phyloP scores from a whole-genome alignment of 2,888 invertebrate genomes.

The Rhagonycha lutea region DNA sequence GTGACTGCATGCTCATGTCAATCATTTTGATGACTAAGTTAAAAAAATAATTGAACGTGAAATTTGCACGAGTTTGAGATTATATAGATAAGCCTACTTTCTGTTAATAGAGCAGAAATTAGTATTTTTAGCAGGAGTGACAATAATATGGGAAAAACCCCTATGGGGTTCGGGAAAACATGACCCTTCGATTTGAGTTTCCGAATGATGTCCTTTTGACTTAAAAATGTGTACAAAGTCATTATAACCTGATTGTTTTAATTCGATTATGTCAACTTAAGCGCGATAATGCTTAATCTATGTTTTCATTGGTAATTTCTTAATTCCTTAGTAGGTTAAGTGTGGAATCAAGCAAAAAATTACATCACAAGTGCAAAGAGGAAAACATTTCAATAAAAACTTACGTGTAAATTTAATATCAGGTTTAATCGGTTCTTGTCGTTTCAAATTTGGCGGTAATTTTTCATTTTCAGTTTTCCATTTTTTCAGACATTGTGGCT shows the following conservation, averaged over 20 bases:
- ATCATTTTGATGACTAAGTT: neutral
- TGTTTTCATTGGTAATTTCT: neutral
- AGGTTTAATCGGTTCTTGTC: slow-evolving; percentile 63
- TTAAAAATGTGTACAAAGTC: neutral
- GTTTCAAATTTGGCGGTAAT: slow-evolving; percentile 59
- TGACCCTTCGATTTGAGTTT: too few species aligned
- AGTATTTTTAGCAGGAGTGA: too few species aligned
- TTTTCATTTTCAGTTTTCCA: slow-evolving; percentile 67
- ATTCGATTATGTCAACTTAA: neutral
- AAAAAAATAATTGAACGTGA: neutral
- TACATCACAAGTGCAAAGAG: neutral
- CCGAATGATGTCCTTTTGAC: too few species aligned
- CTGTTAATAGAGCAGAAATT: too few species aligned
- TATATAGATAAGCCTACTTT: too few species aligned
- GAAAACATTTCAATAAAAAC: slow-evolving; percentile 32
- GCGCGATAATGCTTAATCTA: neutral
- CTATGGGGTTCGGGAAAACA: too few species aligned
- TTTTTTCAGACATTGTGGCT: slow-evolving; percentile 68
- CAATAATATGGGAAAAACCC: too few species aligned
- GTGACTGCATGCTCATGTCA: neutral
- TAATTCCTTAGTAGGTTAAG: neutral
- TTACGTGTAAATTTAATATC: slow-evolving; percentile 56
- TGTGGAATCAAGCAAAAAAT: neutral
- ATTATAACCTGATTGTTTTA: neutral
- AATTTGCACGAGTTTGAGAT: neutral